These are phyloP conservation scores for Camponotus fellah DNA, from an alignment of 2,888 invertebrate genomes.

Conservation along the genomic window DNA sequence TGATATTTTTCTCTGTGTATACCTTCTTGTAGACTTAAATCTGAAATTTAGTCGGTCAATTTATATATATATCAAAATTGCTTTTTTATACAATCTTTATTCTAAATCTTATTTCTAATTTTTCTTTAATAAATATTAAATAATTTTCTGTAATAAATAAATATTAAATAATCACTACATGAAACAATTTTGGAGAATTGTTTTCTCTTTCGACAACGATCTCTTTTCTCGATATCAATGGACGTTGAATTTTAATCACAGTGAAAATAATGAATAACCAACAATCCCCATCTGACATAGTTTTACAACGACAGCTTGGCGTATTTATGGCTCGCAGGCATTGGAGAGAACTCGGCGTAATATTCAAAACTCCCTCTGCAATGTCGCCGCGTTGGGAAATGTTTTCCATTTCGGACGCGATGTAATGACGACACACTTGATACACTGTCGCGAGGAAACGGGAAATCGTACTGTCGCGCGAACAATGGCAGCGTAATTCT, in stretches of 20 bases:
- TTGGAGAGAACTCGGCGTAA: neutral
- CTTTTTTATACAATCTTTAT: neutral
- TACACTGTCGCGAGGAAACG: constrained; percentile 40
- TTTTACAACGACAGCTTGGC: neutral
- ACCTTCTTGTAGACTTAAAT: too few relatives aligned
- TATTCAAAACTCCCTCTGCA: constrained; percentile 32
- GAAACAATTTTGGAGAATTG: neutral
- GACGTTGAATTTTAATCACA: neutral
- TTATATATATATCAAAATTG: neutral
- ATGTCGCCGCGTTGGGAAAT: constrained; percentile 29
- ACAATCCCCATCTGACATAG: neutral
- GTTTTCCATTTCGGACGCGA: constrained; percentile 39
- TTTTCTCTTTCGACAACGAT: neutral
- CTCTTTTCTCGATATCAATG: neutral
- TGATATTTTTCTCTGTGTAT: too few relatives aligned
- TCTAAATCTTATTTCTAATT: neutral
- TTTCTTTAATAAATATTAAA: neutral
- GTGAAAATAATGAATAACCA: neutral
- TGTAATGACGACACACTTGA: constrained; percentile 47
- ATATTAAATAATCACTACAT: neutral
- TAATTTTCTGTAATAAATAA: too few relatives aligned
- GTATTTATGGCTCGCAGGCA: constrained; percentile 30
- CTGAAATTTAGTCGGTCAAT: too few relatives aligned
- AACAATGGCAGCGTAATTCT: constrained; percentile 47
- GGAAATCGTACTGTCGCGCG: constrained; percentile 38